Evolutionary conservation across 2,113 vertebrate genomes (phyloP), one percentile per base, ranked within the genome.

Genomic region (Gobius niger): DNA sequence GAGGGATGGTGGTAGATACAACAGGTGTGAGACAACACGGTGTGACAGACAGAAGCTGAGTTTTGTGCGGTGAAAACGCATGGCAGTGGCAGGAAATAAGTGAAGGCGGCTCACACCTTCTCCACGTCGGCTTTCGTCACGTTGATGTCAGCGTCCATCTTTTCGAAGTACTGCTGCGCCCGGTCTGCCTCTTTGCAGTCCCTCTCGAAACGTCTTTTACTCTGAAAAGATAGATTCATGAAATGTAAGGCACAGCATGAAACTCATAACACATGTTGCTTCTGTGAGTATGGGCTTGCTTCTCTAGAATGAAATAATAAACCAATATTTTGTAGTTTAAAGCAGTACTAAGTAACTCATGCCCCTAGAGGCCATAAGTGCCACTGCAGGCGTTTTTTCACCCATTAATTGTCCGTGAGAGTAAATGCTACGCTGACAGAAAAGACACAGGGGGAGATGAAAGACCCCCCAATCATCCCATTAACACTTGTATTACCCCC

Each of bases 101-200:
- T 7, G 15, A 56, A 56, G 46, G 51, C 64, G 79, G 72, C 64
- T 77, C 86, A 73, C 86, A 98, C 98, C 94, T 98, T 99, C 72
- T 99, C 98, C 64, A 99, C 98, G 9, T 99, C 98, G 7, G 97
- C 98, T 85, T 99, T 99, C 6, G 98, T 99, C 81, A 99, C 98
- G 0, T 99, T 99, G 80, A 99, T 96, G 90, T 99, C 98, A 5
- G 95, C 94, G 4, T 99, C 98, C 98, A 99, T 97, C 77, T 92
- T 98, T 90, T 99, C 98, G 50, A 99, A 99, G 85, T 98, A 94
- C 72, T 98, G 96, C 89, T 99, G 95, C 0, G 98, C 96, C 73
- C 95, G 75, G 67, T 99, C 98, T 0, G 96, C 97, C 79, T 99
- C 98, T 78, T 97, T 99, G 78, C 98, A 99, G 6, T 99, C 97